These are phyloP conservation scores for Oedothorax gibbosus DNA, from an alignment of 1,140 invertebrate species.

Conservation along the genomic window DNA sequence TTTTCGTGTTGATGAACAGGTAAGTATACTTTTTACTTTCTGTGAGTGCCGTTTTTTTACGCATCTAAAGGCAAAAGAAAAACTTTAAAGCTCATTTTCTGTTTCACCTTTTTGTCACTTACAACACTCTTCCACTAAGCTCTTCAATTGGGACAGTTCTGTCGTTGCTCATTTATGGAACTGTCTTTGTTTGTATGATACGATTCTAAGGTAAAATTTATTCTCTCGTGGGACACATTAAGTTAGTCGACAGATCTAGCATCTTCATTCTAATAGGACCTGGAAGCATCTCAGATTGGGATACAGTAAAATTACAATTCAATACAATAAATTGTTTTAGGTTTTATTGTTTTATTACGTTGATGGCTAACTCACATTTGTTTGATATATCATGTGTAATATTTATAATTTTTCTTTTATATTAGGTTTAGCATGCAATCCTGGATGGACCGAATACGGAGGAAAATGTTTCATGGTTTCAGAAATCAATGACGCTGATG, in stretches of 20 bases:
- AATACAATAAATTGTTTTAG: neutral
- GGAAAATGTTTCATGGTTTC: neutral
- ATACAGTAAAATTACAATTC: neutral
- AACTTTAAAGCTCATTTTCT: neutral
- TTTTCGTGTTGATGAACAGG: neutral
- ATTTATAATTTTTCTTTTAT: neutral
- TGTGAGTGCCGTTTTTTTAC: neutral
- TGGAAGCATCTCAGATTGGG: neutral
- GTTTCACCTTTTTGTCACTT: neutral
- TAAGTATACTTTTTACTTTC: neutral
- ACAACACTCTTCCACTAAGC: neutral
- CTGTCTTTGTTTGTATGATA: neutral
- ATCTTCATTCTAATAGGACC: neutral
- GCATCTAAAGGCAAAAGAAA: neutral
- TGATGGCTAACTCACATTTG: too few species aligned
- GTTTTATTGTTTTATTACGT: neutral
- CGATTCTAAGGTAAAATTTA: neutral
- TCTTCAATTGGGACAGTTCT: neutral
- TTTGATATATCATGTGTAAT: too few species aligned
- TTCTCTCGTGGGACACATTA: neutral
- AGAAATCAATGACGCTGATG: neutral
- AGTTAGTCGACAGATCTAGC: neutral
- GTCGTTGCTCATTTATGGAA: neutral
- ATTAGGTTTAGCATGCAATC: slow-evolving; percentile 10
- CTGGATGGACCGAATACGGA: neutral